Evolutionary conservation across 2,888 invertebrate genomes (phyloP), one percentile per base, ranked within the genome.

Genomic region (Troides oblongomaculatus): DNA sequence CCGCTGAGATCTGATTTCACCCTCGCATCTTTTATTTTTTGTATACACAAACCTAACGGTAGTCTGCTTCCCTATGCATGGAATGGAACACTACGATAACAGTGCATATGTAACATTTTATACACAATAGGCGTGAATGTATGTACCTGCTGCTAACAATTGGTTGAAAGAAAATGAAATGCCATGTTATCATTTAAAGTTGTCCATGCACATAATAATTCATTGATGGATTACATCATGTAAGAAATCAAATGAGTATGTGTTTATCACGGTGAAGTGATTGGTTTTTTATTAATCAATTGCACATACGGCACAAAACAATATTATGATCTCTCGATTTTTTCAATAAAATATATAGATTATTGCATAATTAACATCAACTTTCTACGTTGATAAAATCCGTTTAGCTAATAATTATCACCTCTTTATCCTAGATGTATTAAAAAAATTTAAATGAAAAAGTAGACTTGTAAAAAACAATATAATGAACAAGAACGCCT

Each of bases 41-140:
- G 83, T 81, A 75, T 78, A 72, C 72, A 64, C 30, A 81, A 76
- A 86, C 85, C 90, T 91, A 91, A 91, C 91, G 89, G 91, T 85
- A 87, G 76, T 77, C 66, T 69, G 75, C 76, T 77, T 81, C 79
- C 78, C 68, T 77, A 77, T 78, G 77, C 84, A 86, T 82, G 84
- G 84, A 84, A 81, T 77, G 77, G 78, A 79, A 73, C 69, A 73
- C 74, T 69, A 72, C 72, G 75, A 64, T 73, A 77, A 72, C 67
- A 63, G 70, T 67, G 60, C 23, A 64, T 60, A 60, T 63, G 64
- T 67, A 67, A 64, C 61, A 60, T 57, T 67, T n/a, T 53, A 53
- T 18, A n/a, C 18, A 53, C 61, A 64, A 64, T 64, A 67, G 57
- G 23, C 21, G 53, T 58, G 2, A 39, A 57, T 21, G 39, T 56